Percentiles rank a stretch among this genome's conserved stretches.
These are phyloP conservation scores for Hydroisotoma schaefferi DNA, from an alignment of 2,888 invertebrate genomes.

Conservation along the genomic window DNA sequence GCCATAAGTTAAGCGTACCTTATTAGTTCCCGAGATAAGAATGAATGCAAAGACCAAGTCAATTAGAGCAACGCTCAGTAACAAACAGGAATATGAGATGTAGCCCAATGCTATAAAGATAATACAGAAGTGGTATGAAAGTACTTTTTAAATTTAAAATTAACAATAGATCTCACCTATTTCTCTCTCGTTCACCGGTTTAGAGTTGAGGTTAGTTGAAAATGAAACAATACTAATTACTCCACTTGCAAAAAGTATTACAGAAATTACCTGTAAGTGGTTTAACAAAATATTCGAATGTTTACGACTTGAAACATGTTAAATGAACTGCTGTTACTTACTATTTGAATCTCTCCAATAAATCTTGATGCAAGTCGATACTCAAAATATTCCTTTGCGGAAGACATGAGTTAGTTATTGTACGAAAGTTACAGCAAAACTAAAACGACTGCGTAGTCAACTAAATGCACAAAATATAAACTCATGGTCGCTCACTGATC, in stretches of 20 bases:
- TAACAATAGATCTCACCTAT: constrained; percentile 8
- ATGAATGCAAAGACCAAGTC: constrained; percentile 23
- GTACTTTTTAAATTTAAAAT: background rate
- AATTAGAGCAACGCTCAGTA: constrained; percentile 21
- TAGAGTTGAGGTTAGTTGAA: constrained; percentile 7
- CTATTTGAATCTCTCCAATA: constrained; percentile 29
- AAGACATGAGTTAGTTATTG: constrained; percentile 2
- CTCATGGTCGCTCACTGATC: too few relatives aligned
- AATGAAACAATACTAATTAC: constrained; percentile 17
- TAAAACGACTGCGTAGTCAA: too few relatives aligned
- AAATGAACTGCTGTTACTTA: constrained; percentile 10
- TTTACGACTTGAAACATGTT: too few relatives aligned
- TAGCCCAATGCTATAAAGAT: constrained; percentile 20
- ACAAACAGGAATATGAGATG: constrained; percentile 21
- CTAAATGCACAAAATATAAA: too few relatives aligned
- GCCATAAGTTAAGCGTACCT: constrained; percentile 14
- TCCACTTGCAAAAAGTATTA: constrained; percentile 10
- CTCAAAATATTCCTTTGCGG: constrained; percentile 22
- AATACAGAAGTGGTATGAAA: background rate
- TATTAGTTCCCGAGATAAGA: constrained; percentile 16
- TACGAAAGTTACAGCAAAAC: too few relatives aligned
- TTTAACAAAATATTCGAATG: background rate
- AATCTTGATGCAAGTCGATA: constrained; percentile 22
- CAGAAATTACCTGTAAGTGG: constrained; percentile 14
- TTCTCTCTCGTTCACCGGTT: constrained; percentile 3